These are phyloP conservation scores for Melanostigma gelatinosum DNA, from an alignment of 2,113 vertebrate genomes.

Conservation along the genomic window DNA sequence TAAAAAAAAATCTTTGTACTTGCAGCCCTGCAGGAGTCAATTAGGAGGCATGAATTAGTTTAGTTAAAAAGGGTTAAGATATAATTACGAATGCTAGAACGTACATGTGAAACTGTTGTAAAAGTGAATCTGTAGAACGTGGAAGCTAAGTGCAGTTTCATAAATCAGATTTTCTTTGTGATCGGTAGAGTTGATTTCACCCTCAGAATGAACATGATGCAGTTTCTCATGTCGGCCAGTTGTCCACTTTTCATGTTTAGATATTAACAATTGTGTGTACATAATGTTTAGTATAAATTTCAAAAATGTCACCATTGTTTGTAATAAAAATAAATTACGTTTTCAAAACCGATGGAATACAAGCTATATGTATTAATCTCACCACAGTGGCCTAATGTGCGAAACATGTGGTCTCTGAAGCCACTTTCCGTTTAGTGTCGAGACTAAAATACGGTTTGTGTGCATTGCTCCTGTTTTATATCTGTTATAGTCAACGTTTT, in stretches of 20 bases:
- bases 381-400: constrained; percentile 90
- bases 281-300: constrained; percentile 47
- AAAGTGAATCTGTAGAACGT: not conserved
- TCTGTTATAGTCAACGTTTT: constrained; percentile 52
- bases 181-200: not conserved
- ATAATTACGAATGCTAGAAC: not conserved
- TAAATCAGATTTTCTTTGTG: not conserved
- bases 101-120: not conserved
- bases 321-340: constrained; percentile 66
- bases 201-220: constrained; percentile 10
- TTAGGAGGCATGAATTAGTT: not conserved
- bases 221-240: constrained; percentile 36
- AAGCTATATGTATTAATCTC: constrained; percentile 80
- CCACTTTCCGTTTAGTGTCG: constrained; percentile 66
- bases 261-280: constrained; percentile 20
- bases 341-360: constrained; percentile 74
- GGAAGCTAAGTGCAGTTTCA: not conserved
- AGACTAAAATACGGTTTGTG: constrained; percentile 60
- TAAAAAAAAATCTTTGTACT: not conserved
- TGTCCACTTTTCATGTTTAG: constrained; percentile 24
- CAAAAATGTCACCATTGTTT: constrained; percentile 65
- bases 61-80: not conserved
- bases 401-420: constrained; percentile 60
- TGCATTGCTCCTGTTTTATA: constrained; percentile 78
- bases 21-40: not conserved